phyloP scores from a whole-genome alignment of 2,888 invertebrate species.

The Drosophila anceps region DNA sequence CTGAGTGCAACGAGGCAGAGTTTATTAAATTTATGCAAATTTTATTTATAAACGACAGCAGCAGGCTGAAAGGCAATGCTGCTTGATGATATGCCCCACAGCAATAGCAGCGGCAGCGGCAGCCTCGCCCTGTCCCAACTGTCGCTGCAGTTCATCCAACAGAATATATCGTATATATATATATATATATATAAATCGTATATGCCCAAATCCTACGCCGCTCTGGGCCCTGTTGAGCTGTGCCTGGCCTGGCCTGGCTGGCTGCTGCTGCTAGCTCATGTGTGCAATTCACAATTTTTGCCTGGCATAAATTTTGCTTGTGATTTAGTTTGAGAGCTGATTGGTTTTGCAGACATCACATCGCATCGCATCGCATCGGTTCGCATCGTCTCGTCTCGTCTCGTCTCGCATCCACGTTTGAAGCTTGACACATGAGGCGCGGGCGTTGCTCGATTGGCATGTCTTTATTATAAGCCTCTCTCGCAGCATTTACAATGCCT shows the following conservation, averaged over 20 bases:
- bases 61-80: conserved; percentile 25
- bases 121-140: conserved; percentile 21
- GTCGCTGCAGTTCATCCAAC: conserved; percentile 56
- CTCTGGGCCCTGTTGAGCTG: conserved; percentile 29
- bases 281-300: conserved; percentile 57
- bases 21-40: conserved; percentile 82
- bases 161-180: not conserved
- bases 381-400: conserved; percentile 4
- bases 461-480: conserved; percentile 73
- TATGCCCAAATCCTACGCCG: conserved; percentile 65
- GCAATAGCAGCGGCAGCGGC: conserved; percentile 3
- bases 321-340: conserved; percentile 79
- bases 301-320: conserved; percentile 28
- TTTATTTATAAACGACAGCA: conserved; percentile 78
- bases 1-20: conserved; percentile 62
- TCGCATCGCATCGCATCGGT: conserved; percentile 13
- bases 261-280: conserved; percentile 30
- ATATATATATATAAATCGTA: not conserved
- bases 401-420: conserved; percentile 11
- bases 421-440: conserved; percentile 69
- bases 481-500: conserved; percentile 53
- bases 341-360: conserved; percentile 67
- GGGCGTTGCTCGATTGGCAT: conserved; percentile 75
- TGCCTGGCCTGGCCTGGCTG: conserved; percentile 1
- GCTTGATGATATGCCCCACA: conserved; percentile 23